Conservation (phyloP, 1,140 invertebrate species). For the Sitobion miscanthi region DNA sequence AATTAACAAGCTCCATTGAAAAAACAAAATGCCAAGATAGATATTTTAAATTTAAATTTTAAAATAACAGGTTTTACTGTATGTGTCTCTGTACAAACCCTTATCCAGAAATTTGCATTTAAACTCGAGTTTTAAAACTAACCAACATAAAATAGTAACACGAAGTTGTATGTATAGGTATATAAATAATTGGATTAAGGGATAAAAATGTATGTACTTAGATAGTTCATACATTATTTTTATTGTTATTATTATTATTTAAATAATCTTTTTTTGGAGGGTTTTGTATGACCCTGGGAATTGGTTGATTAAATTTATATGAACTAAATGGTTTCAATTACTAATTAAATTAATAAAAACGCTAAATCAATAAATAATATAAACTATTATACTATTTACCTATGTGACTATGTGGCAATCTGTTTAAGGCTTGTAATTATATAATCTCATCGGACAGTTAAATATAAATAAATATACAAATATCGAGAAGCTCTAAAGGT, state of each 20-base stretch:
- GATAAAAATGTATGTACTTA: neutral
- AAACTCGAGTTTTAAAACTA: neutral
- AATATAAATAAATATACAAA: too few relatives aligned
- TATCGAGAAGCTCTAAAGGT: too few relatives aligned
- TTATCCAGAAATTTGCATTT: neutral
- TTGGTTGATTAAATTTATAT: neutral
- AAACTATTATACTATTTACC: too few relatives aligned
- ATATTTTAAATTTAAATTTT: constrained; percentile 11
- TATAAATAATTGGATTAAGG: neutral
- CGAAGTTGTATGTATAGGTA: too few relatives aligned
- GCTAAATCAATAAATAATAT: too few relatives aligned
- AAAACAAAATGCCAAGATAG: neutral
- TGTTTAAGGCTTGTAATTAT: too few relatives aligned
- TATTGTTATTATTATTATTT: neutral
- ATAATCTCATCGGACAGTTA: too few relatives aligned
- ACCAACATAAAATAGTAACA: neutral
- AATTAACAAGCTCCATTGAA: neutral
- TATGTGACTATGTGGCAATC: too few relatives aligned
- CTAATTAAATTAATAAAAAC: too few relatives aligned
- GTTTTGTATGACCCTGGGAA: neutral
- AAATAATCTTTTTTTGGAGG: neutral
- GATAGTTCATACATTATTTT: neutral
- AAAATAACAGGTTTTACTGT: neutral
- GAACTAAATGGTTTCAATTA: too few relatives aligned
- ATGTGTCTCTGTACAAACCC: neutral